Evolutionary conservation across 2,113 vertebrate species (phyloP).

Genomic region (Spizaetus ornatus): DNA sequence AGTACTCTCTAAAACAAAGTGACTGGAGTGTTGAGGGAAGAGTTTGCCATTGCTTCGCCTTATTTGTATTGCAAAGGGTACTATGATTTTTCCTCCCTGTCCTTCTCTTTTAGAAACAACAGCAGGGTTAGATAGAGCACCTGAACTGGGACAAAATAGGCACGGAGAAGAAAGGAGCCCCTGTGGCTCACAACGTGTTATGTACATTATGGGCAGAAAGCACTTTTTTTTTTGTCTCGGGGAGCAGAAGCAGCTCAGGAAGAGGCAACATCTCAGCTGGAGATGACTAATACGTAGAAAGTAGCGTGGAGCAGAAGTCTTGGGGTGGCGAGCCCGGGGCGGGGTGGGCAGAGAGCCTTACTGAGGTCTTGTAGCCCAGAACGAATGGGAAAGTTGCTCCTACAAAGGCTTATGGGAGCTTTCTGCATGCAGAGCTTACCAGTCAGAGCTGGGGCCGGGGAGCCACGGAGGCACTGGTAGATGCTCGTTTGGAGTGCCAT

Average conservation of each 20-base stretch:
- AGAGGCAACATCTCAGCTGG: neutral
- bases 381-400: neutral
- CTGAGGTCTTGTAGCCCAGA: neutral
- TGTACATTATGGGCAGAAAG: neutral
- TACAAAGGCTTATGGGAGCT: neutral
- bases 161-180: neutral
- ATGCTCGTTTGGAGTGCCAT: fast-evolving
- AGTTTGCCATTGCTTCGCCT: neutral
- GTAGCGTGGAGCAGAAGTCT: neutral
- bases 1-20: slow-evolving; percentile 66
- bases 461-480: fast-evolving
- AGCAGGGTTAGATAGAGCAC: neutral
- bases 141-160: neutral
- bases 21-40: slow-evolving; percentile 44
- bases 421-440: neutral
- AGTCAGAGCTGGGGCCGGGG: neutral
- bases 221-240: fast-evolving
- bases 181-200: fast-evolving
- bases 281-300: neutral
- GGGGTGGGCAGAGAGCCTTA: fast-evolving
- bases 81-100: neutral
- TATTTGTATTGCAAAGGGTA: neutral
- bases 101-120: neutral
- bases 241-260: neutral
- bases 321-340: fast-evolving